Evolutionary conservation across 2,113 vertebrate species (phyloP).

Genomic region (Calypte anna): DNA sequence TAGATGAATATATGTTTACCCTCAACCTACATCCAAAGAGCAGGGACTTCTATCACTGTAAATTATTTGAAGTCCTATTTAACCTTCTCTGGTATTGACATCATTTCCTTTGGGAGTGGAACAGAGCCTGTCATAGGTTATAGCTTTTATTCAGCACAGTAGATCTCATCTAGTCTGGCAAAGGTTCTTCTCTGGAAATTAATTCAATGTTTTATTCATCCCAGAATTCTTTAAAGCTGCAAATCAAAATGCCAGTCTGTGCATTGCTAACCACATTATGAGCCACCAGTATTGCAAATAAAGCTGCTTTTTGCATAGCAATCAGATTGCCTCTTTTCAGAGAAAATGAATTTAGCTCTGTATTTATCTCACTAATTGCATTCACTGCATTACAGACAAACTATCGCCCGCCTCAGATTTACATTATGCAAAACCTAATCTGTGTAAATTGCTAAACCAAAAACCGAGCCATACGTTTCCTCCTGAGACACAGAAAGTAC

Average conservation of each 20-base stretch:
- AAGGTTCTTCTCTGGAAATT: conserved; percentile 72
- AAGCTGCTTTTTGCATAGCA: conserved; percentile 71
- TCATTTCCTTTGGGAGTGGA: conserved; percentile 55
- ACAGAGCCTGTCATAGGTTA: conserved; percentile 32
- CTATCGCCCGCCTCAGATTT: conserved; percentile 56
- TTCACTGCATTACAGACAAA: conserved; percentile 60
- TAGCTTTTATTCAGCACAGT: conserved; percentile 43
- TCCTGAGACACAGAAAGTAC: conserved; percentile 43
- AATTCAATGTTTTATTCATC: conserved; percentile 83
- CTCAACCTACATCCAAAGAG: background rate
- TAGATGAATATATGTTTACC: background rate
- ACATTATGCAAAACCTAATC: conserved; percentile 71
- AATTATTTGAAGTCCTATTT: conserved; percentile 50
- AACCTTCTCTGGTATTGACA: conserved; percentile 55
- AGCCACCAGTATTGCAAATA: conserved; percentile 56
- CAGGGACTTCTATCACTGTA: background rate
- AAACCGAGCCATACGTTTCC: conserved; percentile 31
- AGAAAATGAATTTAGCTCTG: conserved; percentile 72
- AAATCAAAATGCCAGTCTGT: conserved; percentile 75
- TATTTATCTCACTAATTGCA: conserved; percentile 73
- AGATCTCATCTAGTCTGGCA: conserved; percentile 47
- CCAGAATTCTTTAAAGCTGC: conserved; percentile 73
- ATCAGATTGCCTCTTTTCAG: conserved; percentile 69
- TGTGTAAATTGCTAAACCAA: conserved; percentile 56
- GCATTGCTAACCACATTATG: conserved; percentile 69